Conservation (phyloP, 1,140 invertebrate species). For the Euschistus heros region DNA sequence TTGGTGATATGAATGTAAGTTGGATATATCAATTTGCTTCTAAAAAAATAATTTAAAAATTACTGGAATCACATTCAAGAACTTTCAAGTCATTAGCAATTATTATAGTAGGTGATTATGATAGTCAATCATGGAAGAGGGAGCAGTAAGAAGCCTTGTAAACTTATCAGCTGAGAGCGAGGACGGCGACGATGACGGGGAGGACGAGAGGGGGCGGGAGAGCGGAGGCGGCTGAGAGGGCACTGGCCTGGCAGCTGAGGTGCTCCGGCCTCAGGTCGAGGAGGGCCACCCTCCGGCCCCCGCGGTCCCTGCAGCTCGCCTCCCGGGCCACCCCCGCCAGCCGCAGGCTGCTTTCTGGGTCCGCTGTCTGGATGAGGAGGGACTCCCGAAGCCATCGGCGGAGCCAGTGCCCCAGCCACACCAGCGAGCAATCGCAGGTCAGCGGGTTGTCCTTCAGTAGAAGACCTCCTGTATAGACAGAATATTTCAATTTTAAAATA, state of each 20-base stretch:
- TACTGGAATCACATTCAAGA: too few species aligned
- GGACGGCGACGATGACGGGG: not conserved
- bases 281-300: slow-evolving; percentile 48
- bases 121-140: too few species aligned
- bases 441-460: slow-evolving; percentile 71
- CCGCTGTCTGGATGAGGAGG: slow-evolving; percentile 54
- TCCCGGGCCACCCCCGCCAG: slow-evolving; percentile 40
- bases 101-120: too few species aligned
- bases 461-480: slow-evolving; percentile 53
- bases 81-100: too few species aligned
- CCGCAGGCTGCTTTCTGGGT: slow-evolving; percentile 41
- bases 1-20: too few species aligned
- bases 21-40: too few species aligned
- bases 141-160: too few species aligned
- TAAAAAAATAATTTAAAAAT: too few species aligned
- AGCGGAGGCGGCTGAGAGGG: slow-evolving; percentile 35
- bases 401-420: slow-evolving; percentile 80
- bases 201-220: not conserved
- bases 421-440: slow-evolving; percentile 73
- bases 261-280: slow-evolving; percentile 61
- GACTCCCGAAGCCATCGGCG: slow-evolving; percentile 71
- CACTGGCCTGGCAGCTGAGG: slow-evolving; percentile 61
- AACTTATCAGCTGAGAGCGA: not conserved
- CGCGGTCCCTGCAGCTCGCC: slow-evolving; percentile 53
- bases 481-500: too few species aligned